Evolutionary conservation across 2,113 vertebrate species (phyloP).

Genomic region (Prolemur simus): DNA sequence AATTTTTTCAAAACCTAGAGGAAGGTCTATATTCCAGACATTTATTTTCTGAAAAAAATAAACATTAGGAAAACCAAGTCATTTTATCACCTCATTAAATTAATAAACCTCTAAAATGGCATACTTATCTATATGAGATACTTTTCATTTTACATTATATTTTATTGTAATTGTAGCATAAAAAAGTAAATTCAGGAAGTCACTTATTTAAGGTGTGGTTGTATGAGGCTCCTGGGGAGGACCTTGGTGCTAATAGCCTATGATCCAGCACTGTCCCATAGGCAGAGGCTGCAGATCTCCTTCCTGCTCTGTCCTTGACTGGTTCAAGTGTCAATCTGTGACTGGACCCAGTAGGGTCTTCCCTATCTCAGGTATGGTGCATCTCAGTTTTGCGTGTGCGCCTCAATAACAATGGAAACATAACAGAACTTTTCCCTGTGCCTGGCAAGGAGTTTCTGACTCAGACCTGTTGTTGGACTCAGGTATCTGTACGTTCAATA

Average conservation of each 20-base stretch:
- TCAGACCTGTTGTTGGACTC: neutral
- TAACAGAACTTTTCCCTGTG: neutral
- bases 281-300: neutral
- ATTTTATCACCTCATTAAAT: neutral
- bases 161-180: neutral
- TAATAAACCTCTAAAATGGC: neutral
- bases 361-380: no score
- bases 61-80: neutral
- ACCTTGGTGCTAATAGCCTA: neutral
- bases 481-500: neutral
- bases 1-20: neutral
- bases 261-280: fast-evolving
- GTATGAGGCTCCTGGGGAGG: neutral
- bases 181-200: neutral
- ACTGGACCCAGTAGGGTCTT: neutral
- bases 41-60: slow-evolving; percentile 14
- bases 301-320: neutral
- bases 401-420: neutral
- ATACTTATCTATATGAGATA: neutral
- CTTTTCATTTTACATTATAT: neutral
- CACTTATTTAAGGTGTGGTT: neutral
- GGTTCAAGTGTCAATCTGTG: neutral
- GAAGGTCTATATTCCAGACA: neutral
- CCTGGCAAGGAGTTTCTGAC: neutral
- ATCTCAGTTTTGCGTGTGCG: neutral